Evolutionary conservation across 2,888 invertebrate species (phyloP).

Genomic region (Scotopteryx bipunctaria): DNA sequence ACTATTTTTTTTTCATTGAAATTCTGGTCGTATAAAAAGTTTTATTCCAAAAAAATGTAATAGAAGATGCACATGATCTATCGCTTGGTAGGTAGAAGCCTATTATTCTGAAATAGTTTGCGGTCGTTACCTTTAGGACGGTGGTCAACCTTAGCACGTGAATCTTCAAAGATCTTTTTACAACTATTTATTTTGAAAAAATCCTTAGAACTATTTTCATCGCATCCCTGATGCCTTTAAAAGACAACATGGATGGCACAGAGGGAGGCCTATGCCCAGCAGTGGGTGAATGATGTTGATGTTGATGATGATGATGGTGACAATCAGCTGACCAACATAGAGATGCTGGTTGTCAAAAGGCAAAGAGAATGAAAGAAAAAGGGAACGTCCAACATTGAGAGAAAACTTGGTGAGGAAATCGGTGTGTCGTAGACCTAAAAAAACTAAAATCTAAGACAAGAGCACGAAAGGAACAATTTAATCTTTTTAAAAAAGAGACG

Average conservation of each 20-base stretch:
- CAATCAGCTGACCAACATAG: too few relatives aligned
- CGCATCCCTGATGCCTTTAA: too few relatives aligned
- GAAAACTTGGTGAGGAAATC: too few relatives aligned
- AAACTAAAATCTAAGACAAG: too few relatives aligned
- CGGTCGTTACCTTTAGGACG: slow-evolving; percentile 45
- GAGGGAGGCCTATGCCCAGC: too few relatives aligned
- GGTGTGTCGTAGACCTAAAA: too few relatives aligned
- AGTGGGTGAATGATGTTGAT: too few relatives aligned
- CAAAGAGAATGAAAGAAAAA: not conserved
- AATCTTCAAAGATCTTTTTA: slow-evolving; percentile 54
- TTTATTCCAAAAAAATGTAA: slow-evolving; percentile 63
- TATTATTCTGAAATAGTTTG: slow-evolving; percentile 64
- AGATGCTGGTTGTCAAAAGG: not conserved
- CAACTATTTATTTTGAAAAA: not conserved
- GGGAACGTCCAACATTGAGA: not conserved
- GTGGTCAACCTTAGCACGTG: slow-evolving; percentile 39
- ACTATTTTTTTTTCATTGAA: slow-evolving; percentile 80
- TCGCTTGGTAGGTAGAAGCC: slow-evolving; percentile 61
- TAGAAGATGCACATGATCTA: slow-evolving; percentile 76
- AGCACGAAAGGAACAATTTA: too few relatives aligned
- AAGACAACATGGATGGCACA: too few relatives aligned
- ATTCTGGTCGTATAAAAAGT: slow-evolving; percentile 62
- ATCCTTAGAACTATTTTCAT: too few relatives aligned
- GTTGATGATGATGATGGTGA: too few relatives aligned
- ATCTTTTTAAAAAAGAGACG: too few relatives aligned